Percentiles rank a stretch among this genome's conserved stretches.
These are phyloP conservation scores for Limnephilus lunatus DNA, from an alignment of 2,888 invertebrate genomes.

Conservation along the genomic window DNA sequence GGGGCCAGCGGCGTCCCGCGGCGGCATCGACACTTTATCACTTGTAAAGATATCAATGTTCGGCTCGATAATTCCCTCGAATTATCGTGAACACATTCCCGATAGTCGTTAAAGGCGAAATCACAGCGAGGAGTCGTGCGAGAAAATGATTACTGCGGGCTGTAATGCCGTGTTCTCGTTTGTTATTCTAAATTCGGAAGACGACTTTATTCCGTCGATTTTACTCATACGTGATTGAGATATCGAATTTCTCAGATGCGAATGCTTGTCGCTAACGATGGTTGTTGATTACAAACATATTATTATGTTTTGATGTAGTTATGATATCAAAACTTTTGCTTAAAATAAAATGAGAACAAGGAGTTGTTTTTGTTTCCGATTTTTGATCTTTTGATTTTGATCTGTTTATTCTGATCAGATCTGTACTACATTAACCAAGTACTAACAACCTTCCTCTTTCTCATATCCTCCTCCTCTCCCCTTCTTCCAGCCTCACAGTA, in stretches of 20 bases:
- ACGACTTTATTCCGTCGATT: slow-evolving; percentile 22
- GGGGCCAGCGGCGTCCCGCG: slow-evolving; percentile 55
- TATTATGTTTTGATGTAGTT: neutral
- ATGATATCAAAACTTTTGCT: neutral
- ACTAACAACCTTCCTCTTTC: too few species aligned
- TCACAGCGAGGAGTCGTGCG: slow-evolving; percentile 53
- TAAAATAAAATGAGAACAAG: neutral
- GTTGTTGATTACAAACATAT: neutral
- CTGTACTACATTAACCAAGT: too few species aligned
- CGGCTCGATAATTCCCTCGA: slow-evolving; percentile 51
- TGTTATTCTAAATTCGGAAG: slow-evolving; percentile 32
- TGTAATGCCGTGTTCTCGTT: slow-evolving; percentile 33
- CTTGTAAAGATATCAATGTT: slow-evolving; percentile 51
- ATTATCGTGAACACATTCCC: slow-evolving; percentile 62
- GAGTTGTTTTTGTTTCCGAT: too few species aligned
- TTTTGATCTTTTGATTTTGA: too few species aligned
- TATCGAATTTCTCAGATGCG: neutral
- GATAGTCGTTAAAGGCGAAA: slow-evolving; percentile 41
- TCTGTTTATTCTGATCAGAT: too few species aligned
- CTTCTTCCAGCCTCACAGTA: too few species aligned
- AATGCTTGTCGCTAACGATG: neutral
- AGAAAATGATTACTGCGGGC: slow-evolving; percentile 2
- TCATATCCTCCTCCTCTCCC: too few species aligned
- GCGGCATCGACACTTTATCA: slow-evolving; percentile 63
- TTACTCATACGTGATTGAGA: neutral